These are phyloP conservation scores for Drosophila birchii DNA, from an alignment of 2,888 invertebrate species.

Conservation along the genomic window DNA sequence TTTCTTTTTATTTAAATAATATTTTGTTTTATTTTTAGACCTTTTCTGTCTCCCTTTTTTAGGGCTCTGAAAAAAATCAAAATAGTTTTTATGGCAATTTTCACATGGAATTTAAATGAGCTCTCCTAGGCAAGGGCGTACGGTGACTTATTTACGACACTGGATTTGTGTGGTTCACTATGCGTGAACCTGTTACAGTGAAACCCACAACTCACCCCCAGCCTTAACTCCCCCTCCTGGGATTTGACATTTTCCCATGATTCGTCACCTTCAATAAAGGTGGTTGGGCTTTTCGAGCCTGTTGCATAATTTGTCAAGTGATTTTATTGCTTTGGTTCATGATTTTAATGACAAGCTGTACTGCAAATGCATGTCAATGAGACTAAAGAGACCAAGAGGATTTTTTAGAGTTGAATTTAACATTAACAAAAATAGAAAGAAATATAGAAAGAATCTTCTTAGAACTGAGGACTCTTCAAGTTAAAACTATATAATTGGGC, in stretches of 20 bases:
- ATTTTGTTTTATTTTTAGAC: background rate
- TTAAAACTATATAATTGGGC: background rate
- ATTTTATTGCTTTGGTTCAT: slow-evolving; percentile 64
- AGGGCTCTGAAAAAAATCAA: slow-evolving; percentile 49
- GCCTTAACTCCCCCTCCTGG: background rate
- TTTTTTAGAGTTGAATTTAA: background rate
- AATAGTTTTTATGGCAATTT: slow-evolving; percentile 43
- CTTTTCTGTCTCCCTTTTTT: slow-evolving; percentile 9
- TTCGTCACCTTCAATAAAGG: slow-evolving; percentile 39
- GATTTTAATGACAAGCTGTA: slow-evolving; percentile 51
- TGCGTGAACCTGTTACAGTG: slow-evolving; percentile 61
- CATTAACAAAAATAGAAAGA: background rate
- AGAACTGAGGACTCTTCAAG: background rate
- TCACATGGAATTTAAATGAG: slow-evolving; percentile 64
- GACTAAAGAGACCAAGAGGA: background rate
- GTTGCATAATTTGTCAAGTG: slow-evolving; percentile 67
- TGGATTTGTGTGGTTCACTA: slow-evolving; percentile 57
- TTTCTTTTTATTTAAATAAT: background rate
- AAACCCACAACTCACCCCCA: slow-evolving; percentile 21
- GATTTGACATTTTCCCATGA: slow-evolving; percentile 69
- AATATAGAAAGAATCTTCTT: background rate
- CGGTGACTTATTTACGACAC: slow-evolving; percentile 58
- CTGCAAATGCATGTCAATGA: slow-evolving; percentile 58
- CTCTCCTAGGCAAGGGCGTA: slow-evolving; percentile 53
- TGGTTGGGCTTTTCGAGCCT: slow-evolving; percentile 45